phyloP scores from a whole-genome alignment of 2,113 vertebrate species.

The Prochilodus magdalenae region DNA sequence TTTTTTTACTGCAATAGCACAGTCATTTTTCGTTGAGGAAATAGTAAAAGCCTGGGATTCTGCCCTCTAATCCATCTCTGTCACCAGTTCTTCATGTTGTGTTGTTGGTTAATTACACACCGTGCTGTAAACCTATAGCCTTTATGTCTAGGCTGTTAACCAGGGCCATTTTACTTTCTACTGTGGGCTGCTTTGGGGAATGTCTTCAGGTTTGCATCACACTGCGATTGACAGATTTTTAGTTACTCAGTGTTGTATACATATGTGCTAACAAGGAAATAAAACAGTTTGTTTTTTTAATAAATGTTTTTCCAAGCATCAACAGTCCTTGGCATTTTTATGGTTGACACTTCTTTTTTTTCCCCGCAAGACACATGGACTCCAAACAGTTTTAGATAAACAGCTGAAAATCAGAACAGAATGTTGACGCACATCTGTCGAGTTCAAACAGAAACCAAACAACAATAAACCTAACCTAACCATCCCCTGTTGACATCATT shows the following conservation, averaged over 20 bases:
- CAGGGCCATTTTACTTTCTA: not conserved
- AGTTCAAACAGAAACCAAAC: not conserved
- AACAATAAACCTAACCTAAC: not conserved
- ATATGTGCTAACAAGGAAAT: not conserved
- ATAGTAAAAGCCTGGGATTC: constrained; percentile 28
- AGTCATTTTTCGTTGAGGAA: constrained; percentile 1
- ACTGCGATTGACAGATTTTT: not conserved
- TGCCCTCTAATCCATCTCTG: not conserved
- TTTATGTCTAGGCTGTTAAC: not conserved
- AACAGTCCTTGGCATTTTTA: constrained; percentile 16
- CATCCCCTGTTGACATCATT: constrained; percentile 2
- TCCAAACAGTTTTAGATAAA: constrained; percentile 3
- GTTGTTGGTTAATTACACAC: constrained; percentile 5
- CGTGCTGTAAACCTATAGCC: not conserved
- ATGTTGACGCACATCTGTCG: not conserved
- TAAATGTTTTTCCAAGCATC: not conserved
- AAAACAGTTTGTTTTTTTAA: constrained; percentile 9
- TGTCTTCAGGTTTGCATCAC: not conserved
- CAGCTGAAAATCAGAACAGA: constrained; percentile 17
- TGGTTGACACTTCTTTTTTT: not conserved
- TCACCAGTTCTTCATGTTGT: not conserved
- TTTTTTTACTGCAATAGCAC: not conserved
- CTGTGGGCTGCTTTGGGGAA: not conserved
- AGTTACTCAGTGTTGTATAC: not conserved
- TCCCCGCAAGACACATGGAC: not conserved